These are phyloP conservation scores for Noturus placidus DNA, from an alignment of 2,113 vertebrate species.

Conservation along the genomic window DNA sequence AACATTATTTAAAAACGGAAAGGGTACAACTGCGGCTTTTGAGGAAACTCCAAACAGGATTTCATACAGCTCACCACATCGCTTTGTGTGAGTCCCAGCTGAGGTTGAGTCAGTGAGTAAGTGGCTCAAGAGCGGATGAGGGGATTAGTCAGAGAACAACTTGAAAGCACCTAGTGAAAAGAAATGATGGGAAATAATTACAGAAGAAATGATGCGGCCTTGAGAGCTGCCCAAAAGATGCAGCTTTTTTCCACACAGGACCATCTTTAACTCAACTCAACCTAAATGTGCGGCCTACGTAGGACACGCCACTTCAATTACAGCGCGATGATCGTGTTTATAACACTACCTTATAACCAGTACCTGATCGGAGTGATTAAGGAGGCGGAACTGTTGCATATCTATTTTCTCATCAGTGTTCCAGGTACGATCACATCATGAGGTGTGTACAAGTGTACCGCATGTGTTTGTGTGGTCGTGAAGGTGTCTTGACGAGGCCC, in stretches of 20 bases:
- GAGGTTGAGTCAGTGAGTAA: background rate
- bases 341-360: background rate
- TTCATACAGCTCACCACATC: background rate
- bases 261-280: background rate
- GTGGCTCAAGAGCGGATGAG: background rate
- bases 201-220: background rate
- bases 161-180: background rate
- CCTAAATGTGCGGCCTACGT: background rate
- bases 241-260: background rate
- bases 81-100: background rate
- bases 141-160: background rate
- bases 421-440: background rate
- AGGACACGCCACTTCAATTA: background rate
- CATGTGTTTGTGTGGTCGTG: conserved; percentile 17
- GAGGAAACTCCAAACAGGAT: background rate
- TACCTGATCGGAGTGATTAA: background rate
- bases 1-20: background rate
- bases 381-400: background rate
- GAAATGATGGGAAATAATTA: background rate
- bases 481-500: background rate
- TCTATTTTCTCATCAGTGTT: background rate
- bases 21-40: background rate
- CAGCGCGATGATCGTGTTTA: background rate
- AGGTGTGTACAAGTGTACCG: conserved; percentile 2
- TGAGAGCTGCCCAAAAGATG: background rate